Conservation (phyloP, 2,888 invertebrate species). For the Alloscopus bannaensis region DNA sequence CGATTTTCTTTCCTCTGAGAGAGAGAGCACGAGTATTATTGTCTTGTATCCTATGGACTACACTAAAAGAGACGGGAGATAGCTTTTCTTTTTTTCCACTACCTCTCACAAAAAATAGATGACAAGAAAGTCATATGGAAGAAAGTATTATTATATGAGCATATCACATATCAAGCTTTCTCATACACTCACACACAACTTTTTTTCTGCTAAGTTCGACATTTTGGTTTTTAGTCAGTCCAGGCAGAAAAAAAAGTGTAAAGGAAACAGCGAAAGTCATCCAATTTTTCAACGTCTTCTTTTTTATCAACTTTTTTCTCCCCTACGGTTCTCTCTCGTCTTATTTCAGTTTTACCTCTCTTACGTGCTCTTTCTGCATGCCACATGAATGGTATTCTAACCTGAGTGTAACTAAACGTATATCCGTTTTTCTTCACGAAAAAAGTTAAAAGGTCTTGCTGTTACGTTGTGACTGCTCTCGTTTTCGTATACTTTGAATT, state of each 20-base stretch:
- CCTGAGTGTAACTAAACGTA: background rate
- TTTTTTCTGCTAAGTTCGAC: constrained; percentile 29
- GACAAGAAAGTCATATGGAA: constrained; percentile 50
- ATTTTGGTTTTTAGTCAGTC: constrained; percentile 8
- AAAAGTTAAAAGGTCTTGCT: constrained; percentile 42
- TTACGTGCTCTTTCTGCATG: background rate
- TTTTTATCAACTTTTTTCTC: constrained; percentile 68
- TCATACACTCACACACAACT: background rate
- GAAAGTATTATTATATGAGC: constrained; percentile 38
- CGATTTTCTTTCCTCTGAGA: constrained; percentile 43
- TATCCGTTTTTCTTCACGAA: constrained; percentile 16
- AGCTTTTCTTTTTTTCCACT: constrained; percentile 13
- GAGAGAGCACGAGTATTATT: constrained; percentile 34
- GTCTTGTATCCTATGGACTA: constrained; percentile 9
- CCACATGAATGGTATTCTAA: background rate
- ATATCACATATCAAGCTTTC: constrained; percentile 20
- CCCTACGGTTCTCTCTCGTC: constrained; percentile 33
- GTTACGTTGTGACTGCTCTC: constrained; percentile 42
- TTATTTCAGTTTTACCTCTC: constrained; percentile 47
- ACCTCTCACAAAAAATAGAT: constrained; percentile 59
- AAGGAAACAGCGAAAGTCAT: constrained; percentile 62
- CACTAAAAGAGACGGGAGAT: constrained; percentile 8
- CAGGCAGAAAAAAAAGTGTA: constrained; percentile 41
- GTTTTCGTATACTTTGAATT: constrained; percentile 38
- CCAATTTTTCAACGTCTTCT: constrained; percentile 71